Evolutionary conservation across 2,113 vertebrate species (phyloP), one percentile per base, ranked within the genome.

Genomic region (Hippocampus mohnikei): DNA sequence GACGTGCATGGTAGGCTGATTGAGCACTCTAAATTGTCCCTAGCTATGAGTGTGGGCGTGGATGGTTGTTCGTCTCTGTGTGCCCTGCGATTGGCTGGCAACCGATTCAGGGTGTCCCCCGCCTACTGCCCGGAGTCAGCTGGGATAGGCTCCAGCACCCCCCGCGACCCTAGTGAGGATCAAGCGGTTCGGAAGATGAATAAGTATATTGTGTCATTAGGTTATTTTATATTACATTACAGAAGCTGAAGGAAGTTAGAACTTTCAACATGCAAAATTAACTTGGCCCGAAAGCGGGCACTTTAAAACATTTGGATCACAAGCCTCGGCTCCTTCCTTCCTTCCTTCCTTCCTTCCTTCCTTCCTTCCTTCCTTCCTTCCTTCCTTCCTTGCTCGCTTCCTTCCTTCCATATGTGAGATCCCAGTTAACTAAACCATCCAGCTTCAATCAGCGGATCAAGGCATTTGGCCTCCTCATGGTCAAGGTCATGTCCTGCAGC

Each of bases 351-450:
- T 55, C 0, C 8, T 23, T 55, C 9, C 10, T 55, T 55, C 2
- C 2, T 55, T 55, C n/a, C n/a, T 55, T 55, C 3, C 52, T n/a
- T n/a, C 9, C 20, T 20, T n/a, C 8, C 20, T 53, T n/a, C 0
- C 21, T n/a, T 5, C 8, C 21, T 8, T 53, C 2, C 10, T 10
- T 56, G 1, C 8, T 23, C 13, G 1, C n/a, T 52, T 21, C 2
- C 18, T 52, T 52, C n/a, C 53, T 56, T 56, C 59, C 58, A 71
- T 58, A 20, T 37, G 23, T 10, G 64, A 71, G 69, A 2, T 71
- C 74, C 67, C 72, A 2, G 46, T 72, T 69, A 11, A 63, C 73
- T 8, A 70, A 87, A 87, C 87, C 85, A 87, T 88, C 79, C 88
- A 84, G 77, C 67, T 44, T 29, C 78, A 81, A 85, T 85, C 81